phyloP scores from a whole-genome alignment of 2,113 vertebrate species.

The Tragulus kanchil region DNA sequence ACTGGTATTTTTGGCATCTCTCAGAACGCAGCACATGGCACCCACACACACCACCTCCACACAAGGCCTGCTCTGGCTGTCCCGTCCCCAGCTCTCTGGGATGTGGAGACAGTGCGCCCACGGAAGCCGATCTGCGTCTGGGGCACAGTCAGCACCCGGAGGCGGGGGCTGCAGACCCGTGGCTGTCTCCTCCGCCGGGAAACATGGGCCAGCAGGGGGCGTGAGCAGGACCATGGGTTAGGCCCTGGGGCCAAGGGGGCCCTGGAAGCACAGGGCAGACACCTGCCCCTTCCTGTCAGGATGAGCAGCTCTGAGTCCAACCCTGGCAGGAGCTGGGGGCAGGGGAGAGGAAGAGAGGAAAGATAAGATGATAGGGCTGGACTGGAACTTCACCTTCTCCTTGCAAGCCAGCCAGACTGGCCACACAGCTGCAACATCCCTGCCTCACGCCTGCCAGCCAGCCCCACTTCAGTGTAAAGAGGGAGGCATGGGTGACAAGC shows the following conservation, averaged over 20 bases:
- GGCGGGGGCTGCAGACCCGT: not conserved
- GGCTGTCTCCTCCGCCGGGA: not conserved
- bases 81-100: slow-evolving; percentile 20
- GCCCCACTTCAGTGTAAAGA: not conserved
- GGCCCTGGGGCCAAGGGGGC: not conserved
- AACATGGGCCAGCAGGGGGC: not conserved
- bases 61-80: slow-evolving; percentile 68
- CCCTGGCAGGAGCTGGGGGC: not conserved
- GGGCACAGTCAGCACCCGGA: slow-evolving; percentile 4
- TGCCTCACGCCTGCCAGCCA: slow-evolving; percentile 21
- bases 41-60: slow-evolving; percentile 74
- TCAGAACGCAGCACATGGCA: slow-evolving; percentile 71
- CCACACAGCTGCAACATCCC: too few relatives aligned
- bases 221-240: rapidly evolving
- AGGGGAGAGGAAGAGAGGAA: not conserved
- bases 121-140: not conserved
- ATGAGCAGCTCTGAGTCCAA: not conserved
- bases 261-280: not conserved
- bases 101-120: slow-evolving; percentile 68
- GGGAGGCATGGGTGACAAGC: too few relatives aligned
- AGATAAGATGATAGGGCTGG: not conserved
- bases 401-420: not conserved
- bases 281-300: not conserved
- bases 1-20: slow-evolving; percentile 74
- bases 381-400: not conserved